Evolutionary conservation across 2,888 invertebrate species (phyloP), one percentile per base, ranked within the genome.

Genomic region (Gari tellinella): DNA sequence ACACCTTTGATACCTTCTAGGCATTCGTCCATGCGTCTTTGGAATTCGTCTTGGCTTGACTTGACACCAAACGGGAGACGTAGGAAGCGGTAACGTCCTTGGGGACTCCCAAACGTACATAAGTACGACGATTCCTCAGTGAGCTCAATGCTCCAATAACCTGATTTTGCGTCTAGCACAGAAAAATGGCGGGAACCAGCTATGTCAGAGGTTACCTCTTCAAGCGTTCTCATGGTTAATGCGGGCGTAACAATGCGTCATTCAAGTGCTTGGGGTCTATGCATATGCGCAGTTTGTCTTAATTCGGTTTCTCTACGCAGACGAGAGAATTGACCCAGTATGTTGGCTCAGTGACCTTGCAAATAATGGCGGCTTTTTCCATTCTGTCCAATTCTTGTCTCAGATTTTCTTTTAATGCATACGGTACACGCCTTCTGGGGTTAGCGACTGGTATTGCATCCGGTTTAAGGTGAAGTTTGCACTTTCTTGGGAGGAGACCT

Each of bases 1-100:
- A 74, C 55, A 21, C 77, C 79, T 8, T 38, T 15, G 2, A 81
- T 40, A 23, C 74, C 72, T 43, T 69, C 72, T 38, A 46, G 68
- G 15, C 43, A 41, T 37, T 75, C 63, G 17, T 79, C 72, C 1
- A 79, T 62, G 19, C 56, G 65, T 0, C 60, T 41, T 41, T 25
- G n/a, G 78, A 43, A 63, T 17, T 66, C 63, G 38, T 82, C 79
- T 51, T 70, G 78, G 7, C 70, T 56, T 14, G 38, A 63, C 1
- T 55, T 61, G 1, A 81, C 45, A 1, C 85, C 80, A 56, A 79
- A 82, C 8, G 84, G 83, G 10, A 78, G 26, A 1, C 80, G 45
- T 0, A 60, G 48, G 25, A 38, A 79, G 0, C 65, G 8, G 49
- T 52, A 75, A 4, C 61, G 12, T 17, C 74, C 72, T 31, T 41